Conservation (phyloP, 2,797 vertebrate species). For the Pteronotus mesoamericanus region DNA sequence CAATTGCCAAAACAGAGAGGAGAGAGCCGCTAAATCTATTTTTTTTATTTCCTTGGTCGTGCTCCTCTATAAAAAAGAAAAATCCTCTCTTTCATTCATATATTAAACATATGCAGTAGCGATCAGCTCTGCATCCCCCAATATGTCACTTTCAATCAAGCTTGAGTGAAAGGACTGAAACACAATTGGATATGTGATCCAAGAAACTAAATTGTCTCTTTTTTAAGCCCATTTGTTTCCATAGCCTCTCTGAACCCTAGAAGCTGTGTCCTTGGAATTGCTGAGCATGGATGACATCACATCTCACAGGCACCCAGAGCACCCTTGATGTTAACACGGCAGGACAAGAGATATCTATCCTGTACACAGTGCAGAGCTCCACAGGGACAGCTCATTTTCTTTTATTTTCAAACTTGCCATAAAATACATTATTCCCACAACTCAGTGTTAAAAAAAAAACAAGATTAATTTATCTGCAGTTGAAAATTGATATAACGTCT, state of each 20-base stretch:
- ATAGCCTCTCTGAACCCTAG: background rate
- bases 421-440: background rate
- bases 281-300: background rate
- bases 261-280: background rate
- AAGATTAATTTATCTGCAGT: constrained; percentile 59
- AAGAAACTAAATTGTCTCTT: background rate
- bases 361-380: background rate
- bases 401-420: constrained; percentile 47
- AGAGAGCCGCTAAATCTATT: background rate
- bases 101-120: background rate
- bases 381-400: background rate
- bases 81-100: background rate
- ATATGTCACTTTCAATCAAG: background rate
- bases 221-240: background rate
- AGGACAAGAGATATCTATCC: background rate
- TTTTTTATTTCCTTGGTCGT: background rate
- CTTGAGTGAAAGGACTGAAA: background rate
- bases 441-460: constrained; percentile 40
- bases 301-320: background rate
- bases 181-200: background rate
- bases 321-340: background rate
- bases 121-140: background rate
- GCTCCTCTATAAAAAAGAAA: background rate
- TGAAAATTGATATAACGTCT: constrained; percentile 65
- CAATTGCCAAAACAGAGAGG: background rate